Base-by-base conservation (phyloP, 2,888 invertebrate species). In the Acrobasis repandana region DNA sequence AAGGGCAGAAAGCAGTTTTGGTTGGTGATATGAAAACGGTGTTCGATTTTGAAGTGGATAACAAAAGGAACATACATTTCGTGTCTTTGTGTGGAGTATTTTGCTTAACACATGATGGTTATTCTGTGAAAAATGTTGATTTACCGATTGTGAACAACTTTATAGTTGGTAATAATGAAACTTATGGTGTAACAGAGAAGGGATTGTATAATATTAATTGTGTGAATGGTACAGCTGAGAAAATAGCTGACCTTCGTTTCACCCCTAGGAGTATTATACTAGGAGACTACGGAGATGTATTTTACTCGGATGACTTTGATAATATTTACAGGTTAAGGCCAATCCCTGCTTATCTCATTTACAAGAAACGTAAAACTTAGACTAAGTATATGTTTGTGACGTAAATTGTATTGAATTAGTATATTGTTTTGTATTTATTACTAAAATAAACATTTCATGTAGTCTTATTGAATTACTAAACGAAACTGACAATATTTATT, bases 241-340 rank as follows among this genome's bases (percentile, higher is more conserved):
- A 75, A 65, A 68, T 87, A 0, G 80, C 85, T 0, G 70, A 75
- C 58, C 57, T 90, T 51, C 67, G 81, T 60, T 90, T 90, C 60
- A 70, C 68, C 9, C 85, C 90, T 0, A 70, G 74, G 51, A 88
- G 90, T 60, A 83, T 91, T 18, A 79, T 83, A 4, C 85, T 85
- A 56, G 91, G 91, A 0, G 90, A 90, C 60, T 89, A 91, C 28
- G 90, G 90, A 0, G 90, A 90, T 61, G 82, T 90, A 66, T 89
- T 79, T 67, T 91, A 89, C 66, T 80, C 85, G 2, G 63, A 75
- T 1, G 80, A 87, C 33, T 28, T 28, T 28, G 75, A 85, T 67
- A 74, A 66, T 60, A 85, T 91, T 54, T 90, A 75, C 66, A 83
- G 80, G 71, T 75, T 90, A 67, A 86, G 69, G 64, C 90, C 91